Conservation (phyloP, 2,113 vertebrate genomes). For the Grus americana region DNA sequence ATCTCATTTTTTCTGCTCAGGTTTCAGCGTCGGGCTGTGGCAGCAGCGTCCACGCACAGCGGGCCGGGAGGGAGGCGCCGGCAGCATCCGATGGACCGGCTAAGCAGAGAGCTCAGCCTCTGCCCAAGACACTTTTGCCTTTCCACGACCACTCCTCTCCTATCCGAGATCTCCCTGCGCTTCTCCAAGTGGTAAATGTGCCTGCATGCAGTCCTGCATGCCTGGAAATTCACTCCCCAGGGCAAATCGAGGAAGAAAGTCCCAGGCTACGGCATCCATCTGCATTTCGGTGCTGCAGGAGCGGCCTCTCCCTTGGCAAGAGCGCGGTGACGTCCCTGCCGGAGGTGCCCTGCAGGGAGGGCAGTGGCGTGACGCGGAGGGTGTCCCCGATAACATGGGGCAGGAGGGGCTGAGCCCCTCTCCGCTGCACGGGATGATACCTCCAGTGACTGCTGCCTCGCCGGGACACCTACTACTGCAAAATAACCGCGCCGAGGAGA, state of each 20-base stretch:
- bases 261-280: not conserved
- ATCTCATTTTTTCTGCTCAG: slow-evolving; percentile 55
- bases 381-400: rapidly evolving
- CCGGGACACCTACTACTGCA: not conserved
- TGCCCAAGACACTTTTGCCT: not conserved
- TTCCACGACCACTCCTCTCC: not conserved
- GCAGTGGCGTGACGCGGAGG: not conserved
- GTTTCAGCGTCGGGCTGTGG: not conserved
- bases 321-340: not conserved
- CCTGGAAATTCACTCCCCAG: not conserved
- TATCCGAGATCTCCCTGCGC: rapidly evolving
- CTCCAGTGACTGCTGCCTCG: not conserved
- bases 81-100: not conserved
- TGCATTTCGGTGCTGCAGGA: rapidly evolving
- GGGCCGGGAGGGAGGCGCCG: not conserved
- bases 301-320: not conserved
- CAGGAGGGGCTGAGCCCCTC: not conserved
- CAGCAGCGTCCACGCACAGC: not conserved
- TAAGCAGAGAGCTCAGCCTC: not conserved
- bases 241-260: not conserved
- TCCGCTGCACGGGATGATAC: not conserved
- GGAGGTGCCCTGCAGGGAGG: not conserved
- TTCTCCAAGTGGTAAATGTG: not conserved
- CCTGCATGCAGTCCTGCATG: not conserved
- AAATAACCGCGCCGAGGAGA: not conserved